These are phyloP conservation scores for Phytoseiulus persimilis DNA, from an alignment of 2,888 invertebrate genomes.

Conservation along the genomic window DNA sequence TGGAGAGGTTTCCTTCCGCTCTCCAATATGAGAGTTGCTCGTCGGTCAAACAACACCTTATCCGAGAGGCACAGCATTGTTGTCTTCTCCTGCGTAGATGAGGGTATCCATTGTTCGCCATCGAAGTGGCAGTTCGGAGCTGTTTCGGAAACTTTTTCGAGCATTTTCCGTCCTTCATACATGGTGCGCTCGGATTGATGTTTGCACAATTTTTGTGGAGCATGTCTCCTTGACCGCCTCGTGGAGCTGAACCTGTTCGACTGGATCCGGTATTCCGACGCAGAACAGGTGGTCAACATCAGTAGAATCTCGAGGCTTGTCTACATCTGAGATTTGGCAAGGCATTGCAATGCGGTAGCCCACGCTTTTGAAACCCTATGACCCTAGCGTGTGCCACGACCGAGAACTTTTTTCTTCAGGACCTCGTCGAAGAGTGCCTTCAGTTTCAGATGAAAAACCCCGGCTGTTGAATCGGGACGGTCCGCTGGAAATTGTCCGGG, in stretches of 20 bases:
- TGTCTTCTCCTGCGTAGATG: slow-evolving; percentile 37
- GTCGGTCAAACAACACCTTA: no score
- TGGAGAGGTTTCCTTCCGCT: no score
- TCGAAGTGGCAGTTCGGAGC: slow-evolving; percentile 26
- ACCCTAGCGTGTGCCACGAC: slow-evolving; percentile 43
- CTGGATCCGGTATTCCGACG: slow-evolving; percentile 44
- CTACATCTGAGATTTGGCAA: slow-evolving; percentile 40
- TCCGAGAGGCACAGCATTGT: no score
- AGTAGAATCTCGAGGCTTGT: slow-evolving; percentile 42
- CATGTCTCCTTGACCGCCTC: slow-evolving; percentile 39
- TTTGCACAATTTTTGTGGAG: slow-evolving; percentile 41
- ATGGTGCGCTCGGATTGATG: slow-evolving; percentile 39
- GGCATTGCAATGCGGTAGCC: slow-evolving; percentile 42
- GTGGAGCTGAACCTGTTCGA: background rate
- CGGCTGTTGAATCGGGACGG: slow-evolving; percentile 49
- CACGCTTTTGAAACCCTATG: slow-evolving; percentile 47
- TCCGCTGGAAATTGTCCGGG: slow-evolving; percentile 44
- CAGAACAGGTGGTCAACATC: slow-evolving; percentile 44
- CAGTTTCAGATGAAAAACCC: slow-evolving; percentile 47
- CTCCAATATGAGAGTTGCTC: no score
- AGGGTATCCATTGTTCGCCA: slow-evolving; percentile 40
- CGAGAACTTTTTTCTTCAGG: slow-evolving; percentile 44
- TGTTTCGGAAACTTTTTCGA: slow-evolving; percentile 40
- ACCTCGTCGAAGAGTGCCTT: slow-evolving; percentile 40
- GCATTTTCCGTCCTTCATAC: slow-evolving; percentile 42